Base-by-base conservation (phyloP, 2,113 vertebrate genomes). In the Hystrix brachyura region DNA sequence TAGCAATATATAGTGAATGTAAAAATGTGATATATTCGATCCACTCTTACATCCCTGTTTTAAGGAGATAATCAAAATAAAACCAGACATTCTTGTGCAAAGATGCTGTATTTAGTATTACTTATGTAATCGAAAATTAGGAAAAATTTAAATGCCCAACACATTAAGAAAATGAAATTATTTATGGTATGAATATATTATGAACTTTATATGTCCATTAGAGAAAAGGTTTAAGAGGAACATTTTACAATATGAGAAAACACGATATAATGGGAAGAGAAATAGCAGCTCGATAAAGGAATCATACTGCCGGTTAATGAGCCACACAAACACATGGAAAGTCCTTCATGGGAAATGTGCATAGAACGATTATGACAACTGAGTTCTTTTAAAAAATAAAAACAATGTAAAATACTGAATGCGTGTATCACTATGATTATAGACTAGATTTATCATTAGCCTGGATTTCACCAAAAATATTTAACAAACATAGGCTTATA, bases 31-130 rank as follows among this genome's bases (percentile, higher is more conserved):
- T 19, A 27, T 65, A 65, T 51, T 59, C 65, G 23, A 48, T 86
- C 9, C 11, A 27, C 12, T 81, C 7, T 4, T 87, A 15, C 11
- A 65, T 59, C 38, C 38, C 23, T 19, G 43, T 43, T 34, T 65
- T 46, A 90, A 86, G 57, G 18, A 87, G 12, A 25, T 82, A 82
- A 80, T 64, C 48, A 81, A 96, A 86, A 79, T 48, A 64, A n/a
- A 94, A 48, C 34, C 32, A 78, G 62, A 60, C 15, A 67, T 27
- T 55, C 21, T 32, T 71, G 3, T 67, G 29, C 67, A 92, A 92
- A 87, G 18, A n/a, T 83, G 12, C 64, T 46, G 46, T 84, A n/a
- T 46, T 32, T 93, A 55, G 43, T 55, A 29, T 80, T 57, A 74
- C 12, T 67, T 84, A 34, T 12, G 55, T 89, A 67, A 71, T 21